These are phyloP conservation scores for Bombus difficillimus DNA, from an alignment of 1,140 invertebrate species.

Conservation along the genomic window DNA sequence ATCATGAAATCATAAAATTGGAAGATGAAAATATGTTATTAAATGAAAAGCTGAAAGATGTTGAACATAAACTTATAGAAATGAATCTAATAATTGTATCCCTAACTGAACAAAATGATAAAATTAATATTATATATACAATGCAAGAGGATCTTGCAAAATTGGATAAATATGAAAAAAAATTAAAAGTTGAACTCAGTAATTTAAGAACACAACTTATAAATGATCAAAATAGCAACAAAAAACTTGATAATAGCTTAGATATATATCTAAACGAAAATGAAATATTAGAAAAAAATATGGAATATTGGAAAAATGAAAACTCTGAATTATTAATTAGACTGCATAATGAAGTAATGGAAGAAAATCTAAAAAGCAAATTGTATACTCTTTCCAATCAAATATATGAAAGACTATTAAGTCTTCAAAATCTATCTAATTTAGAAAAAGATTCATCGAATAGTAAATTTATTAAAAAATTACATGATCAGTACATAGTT, in stretches of 20 bases:
- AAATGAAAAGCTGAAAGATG: constrained; percentile 37
- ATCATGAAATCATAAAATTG: constrained; percentile 41
- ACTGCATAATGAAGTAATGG: not conserved
- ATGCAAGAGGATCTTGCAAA: constrained; percentile 51
- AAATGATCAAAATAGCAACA: constrained; percentile 48
- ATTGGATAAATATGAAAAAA: constrained; percentile 49
- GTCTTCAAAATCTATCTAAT: constrained; percentile 35
- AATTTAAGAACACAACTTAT: constrained; percentile 47
- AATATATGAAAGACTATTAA: constrained; percentile 47
- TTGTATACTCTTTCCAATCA: constrained; percentile 47
- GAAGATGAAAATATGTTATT: constrained; percentile 49
- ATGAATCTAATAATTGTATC: constrained; percentile 50
- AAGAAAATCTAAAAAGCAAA: constrained; percentile 38
- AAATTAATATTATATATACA: constrained; percentile 35
- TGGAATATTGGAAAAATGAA: constrained; percentile 49
- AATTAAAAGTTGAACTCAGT: constrained; percentile 30
- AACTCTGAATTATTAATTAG: constrained; percentile 48
- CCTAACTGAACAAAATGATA: constrained; percentile 53
- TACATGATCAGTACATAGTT: constrained; percentile 5
- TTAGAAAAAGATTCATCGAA: not conserved
- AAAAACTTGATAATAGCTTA: constrained; percentile 49
- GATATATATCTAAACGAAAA: constrained; percentile 44
- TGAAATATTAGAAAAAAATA: constrained; percentile 43
- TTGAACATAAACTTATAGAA: constrained; percentile 35
- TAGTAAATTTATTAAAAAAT: not conserved